A percentile compares a stretch with the other conserved stretches of the same genome.
Evolutionary conservation across 2,113 vertebrate species (phyloP).

Genomic region (Erythrocercus mccallii): DNA sequence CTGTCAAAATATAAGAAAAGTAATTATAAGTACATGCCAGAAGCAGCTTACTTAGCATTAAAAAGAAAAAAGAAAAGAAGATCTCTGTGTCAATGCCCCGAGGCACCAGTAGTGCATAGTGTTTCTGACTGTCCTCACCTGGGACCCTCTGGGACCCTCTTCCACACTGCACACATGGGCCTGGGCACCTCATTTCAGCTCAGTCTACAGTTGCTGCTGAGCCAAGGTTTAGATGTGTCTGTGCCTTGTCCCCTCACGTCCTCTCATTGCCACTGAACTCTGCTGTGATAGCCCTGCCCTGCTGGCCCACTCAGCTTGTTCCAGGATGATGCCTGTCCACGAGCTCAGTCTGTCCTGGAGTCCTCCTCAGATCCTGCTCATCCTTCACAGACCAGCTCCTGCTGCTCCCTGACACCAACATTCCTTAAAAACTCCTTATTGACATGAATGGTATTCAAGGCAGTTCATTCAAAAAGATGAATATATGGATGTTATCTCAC

Average conservation of each 20-base stretch:
- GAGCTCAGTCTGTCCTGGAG: background rate
- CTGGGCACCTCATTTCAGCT: background rate
- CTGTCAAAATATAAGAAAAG: background rate
- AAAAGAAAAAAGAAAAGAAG: background rate
- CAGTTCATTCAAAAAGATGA: background rate
- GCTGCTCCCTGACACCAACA: background rate
- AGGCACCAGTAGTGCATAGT: fast-evolving
- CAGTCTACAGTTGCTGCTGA: background rate
- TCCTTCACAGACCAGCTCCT: background rate
- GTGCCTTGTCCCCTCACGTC: fast-evolving
- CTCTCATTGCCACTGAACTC: background rate
- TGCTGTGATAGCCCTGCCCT: background rate
- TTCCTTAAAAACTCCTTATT: background rate
- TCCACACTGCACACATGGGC: no score
- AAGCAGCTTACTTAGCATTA: background rate
- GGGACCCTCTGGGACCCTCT: background rate
- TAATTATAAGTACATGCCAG: background rate
- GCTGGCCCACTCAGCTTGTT: fast-evolving
- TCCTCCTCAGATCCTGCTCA: fast-evolving
- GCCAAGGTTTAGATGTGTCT: background rate
- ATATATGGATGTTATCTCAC: background rate
- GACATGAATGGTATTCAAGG: background rate
- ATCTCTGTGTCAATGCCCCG: background rate
- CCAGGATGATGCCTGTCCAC: fast-evolving
- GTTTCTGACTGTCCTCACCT: background rate